A percentile compares a stretch with the other conserved stretches of the same genome.
Evolutionary conservation across 2,888 invertebrate species (phyloP).

Genomic region (Magallana nippona): DNA sequence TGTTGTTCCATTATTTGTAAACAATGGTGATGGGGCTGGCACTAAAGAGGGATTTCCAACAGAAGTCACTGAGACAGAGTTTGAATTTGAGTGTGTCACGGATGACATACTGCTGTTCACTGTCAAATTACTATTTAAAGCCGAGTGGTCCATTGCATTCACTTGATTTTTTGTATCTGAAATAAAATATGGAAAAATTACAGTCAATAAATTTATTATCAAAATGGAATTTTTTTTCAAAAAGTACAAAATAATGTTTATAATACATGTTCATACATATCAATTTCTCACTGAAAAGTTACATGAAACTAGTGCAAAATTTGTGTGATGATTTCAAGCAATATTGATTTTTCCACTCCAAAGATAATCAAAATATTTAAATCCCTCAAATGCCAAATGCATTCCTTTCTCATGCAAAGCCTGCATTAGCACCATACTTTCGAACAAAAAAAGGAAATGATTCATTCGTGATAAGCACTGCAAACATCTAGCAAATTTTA

Average conservation of each 20-base stretch:
- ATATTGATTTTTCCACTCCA: too few species aligned
- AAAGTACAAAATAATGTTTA: too few species aligned
- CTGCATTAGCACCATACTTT: too few species aligned
- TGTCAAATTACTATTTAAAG: conserved; percentile 73
- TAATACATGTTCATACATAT: not conserved
- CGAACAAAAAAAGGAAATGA: too few species aligned
- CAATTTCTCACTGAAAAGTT: not conserved
- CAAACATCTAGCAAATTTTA: too few species aligned
- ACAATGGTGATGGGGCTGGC: conserved; percentile 82
- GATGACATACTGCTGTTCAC: conserved; percentile 76
- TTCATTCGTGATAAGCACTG: too few species aligned
- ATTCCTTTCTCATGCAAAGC: too few species aligned
- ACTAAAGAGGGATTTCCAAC: conserved; percentile 81
- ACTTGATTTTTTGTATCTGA: conserved; percentile 74
- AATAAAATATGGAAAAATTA: conserved; percentile 45
- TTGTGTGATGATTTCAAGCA: not conserved
- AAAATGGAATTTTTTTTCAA: too few species aligned
- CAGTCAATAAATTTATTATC: too few species aligned
- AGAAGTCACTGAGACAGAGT: conserved; percentile 75
- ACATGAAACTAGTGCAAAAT: not conserved
- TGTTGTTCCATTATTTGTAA: conserved; percentile 52
- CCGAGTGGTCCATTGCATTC: conserved; percentile 74
- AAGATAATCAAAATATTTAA: too few species aligned
- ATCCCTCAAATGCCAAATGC: too few species aligned
- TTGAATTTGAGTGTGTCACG: conserved; percentile 67